Percentiles rank a stretch among this genome's conserved stretches.
phyloP scores from a whole-genome alignment of 2,888 invertebrate genomes.

The Drosophila putrida region DNA sequence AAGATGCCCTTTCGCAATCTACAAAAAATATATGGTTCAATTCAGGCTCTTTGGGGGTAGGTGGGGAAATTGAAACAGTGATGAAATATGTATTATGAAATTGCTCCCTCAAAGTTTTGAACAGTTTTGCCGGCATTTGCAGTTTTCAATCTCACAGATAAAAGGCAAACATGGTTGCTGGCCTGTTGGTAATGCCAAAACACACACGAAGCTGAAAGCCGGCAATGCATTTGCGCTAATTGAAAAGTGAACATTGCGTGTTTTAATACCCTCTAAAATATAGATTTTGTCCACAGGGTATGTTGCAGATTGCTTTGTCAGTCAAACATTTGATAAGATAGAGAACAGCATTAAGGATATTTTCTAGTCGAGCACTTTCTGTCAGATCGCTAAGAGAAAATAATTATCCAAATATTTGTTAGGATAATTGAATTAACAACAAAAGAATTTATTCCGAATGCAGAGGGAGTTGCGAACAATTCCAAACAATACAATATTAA shows the following conservation, averaged over 20 bases:
- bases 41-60: slow-evolving; percentile 34
- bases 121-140: slow-evolving; percentile 44
- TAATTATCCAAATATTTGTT: slow-evolving; percentile 1
- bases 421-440: slow-evolving; percentile 11
- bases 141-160: slow-evolving; percentile 41
- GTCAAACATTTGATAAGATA: background rate
- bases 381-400: background rate
- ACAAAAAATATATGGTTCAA: slow-evolving; percentile 43
- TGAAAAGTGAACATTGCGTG: slow-evolving; percentile 24
- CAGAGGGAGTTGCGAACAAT: background rate
- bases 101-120: slow-evolving; percentile 26
- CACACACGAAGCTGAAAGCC: background rate
- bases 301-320: no score
- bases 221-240: slow-evolving; percentile 40
- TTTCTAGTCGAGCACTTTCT: background rate
- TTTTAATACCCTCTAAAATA: background rate
- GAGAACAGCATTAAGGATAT: background rate
- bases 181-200: slow-evolving; percentile 6
- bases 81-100: slow-evolving; percentile 47
- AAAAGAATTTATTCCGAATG: slow-evolving; percentile 4
- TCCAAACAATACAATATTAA: background rate
- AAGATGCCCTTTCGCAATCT: slow-evolving; percentile 21
- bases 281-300: background rate
- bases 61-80: slow-evolving; percentile 22
- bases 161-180: slow-evolving; percentile 40